phyloP scores from a whole-genome alignment of 2,113 vertebrate genomes.

The Agapornis roseicollis region DNA sequence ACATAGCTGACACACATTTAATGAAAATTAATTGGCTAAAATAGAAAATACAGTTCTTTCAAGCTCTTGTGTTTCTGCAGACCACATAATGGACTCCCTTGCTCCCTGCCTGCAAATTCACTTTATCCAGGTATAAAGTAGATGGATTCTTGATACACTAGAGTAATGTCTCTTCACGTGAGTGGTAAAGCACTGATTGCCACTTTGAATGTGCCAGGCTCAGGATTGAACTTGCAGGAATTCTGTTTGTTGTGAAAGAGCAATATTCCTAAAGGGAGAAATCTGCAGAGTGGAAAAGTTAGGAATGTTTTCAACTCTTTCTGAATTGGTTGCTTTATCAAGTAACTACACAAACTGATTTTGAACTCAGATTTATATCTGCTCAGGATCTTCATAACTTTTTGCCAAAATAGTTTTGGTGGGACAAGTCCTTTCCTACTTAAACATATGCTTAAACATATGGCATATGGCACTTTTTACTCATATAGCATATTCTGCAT shows the following conservation, averaged over 20 bases:
- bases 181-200: accelerated
- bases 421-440: background rate
- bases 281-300: background rate
- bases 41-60: background rate
- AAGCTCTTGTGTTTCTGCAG: background rate
- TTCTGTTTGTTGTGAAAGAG: background rate
- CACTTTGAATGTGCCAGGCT: background rate
- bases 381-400: background rate
- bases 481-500: accelerated
- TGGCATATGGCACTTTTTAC: background rate
- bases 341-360: background rate
- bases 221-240: background rate
- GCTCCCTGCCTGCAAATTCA: background rate
- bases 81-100: background rate
- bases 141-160: background rate
- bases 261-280: background rate
- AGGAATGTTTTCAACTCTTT: background rate
- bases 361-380: background rate
- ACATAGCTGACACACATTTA: background rate
- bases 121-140: background rate
- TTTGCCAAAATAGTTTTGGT: background rate
- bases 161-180: background rate
- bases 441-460: background rate
- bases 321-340: background rate
- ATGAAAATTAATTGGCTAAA: background rate